Percentiles rank a stretch among this genome's conserved stretches.
phyloP scores from a whole-genome alignment of 1,140 invertebrate genomes.

The Solenopsis invicta region DNA sequence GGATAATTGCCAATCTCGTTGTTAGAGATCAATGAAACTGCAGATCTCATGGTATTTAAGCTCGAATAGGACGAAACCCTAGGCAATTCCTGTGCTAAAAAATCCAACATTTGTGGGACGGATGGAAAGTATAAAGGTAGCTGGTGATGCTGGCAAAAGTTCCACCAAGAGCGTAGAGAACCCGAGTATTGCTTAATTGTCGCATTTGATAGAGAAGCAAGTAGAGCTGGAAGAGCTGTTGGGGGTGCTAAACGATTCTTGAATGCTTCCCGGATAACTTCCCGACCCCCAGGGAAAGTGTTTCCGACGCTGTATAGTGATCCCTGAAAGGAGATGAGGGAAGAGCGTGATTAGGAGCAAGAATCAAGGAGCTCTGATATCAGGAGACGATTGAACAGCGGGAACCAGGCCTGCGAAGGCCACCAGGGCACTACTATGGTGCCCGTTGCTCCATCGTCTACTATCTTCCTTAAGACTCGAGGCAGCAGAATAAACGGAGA shows the following conservation, averaged over 20 bases:
- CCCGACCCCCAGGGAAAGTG: not conserved
- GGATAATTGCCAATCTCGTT: too few species aligned
- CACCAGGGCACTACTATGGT: not conserved
- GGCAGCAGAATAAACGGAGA: conserved; percentile 62
- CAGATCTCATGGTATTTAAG: too few species aligned
- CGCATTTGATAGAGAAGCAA: not conserved
- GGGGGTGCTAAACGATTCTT: too few species aligned
- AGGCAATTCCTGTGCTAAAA: too few species aligned
- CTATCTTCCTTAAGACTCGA: conserved; percentile 66
- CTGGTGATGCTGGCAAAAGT: not conserved
- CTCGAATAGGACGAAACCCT: too few species aligned
- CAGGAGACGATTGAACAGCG: not conserved
- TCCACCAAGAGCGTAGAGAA: not conserved
- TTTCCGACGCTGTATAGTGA: not conserved
- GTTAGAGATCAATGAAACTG: too few species aligned
- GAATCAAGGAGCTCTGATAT: not conserved
- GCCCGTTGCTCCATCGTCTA: conserved; percentile 42
- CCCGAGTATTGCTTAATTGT: not conserved
- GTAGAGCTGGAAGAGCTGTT: not conserved
- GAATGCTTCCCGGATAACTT: not conserved
- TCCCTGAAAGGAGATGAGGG: not conserved
- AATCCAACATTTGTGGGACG: too few species aligned
- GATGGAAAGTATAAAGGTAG: too few species aligned
- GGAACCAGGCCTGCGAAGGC: not conserved
- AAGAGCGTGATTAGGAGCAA: not conserved